phyloP scores from a whole-genome alignment of 2,113 vertebrate genomes.

The Takifugu bimaculatus region DNA sequence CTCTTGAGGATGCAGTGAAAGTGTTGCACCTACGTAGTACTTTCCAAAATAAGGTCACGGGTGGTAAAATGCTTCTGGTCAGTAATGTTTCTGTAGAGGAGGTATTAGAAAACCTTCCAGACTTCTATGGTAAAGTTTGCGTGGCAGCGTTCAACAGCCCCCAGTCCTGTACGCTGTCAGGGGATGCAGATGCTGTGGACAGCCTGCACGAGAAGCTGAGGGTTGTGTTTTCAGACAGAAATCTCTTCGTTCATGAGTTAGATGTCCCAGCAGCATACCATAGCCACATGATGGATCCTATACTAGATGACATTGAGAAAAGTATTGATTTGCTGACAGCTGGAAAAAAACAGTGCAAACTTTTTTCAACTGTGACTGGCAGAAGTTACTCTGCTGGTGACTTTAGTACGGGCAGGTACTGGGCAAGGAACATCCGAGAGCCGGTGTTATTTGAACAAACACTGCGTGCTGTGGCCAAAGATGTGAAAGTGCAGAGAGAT shows the following conservation, averaged over 20 bases:
- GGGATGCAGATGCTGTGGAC: conserved; percentile 69
- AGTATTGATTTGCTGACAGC: conserved; percentile 58
- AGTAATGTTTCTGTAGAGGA: conserved; percentile 75
- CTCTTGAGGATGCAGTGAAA: conserved; percentile 82
- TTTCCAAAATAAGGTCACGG: conserved; percentile 74
- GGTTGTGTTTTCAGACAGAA: conserved; percentile 56
- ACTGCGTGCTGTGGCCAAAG: conserved; percentile 56
- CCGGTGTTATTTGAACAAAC: conserved; percentile 80
- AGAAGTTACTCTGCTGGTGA: conserved; percentile 60
- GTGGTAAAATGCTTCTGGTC: conserved; percentile 82
- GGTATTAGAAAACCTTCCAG: conserved; percentile 58
- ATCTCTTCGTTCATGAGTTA: conserved; percentile 76
- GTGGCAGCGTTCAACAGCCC: conserved; percentile 85
- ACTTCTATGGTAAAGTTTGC: conserved; percentile 69
- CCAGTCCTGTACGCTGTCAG: conserved; percentile 81
- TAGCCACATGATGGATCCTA: conserved; percentile 81
- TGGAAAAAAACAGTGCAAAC: conserved; percentile 60
- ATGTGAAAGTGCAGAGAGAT: conserved; percentile 45
- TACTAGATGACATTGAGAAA: conserved; percentile 69
- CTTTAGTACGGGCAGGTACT: conserved; percentile 77
- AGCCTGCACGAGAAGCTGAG: conserved; percentile 64
- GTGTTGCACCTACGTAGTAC: conserved; percentile 78
- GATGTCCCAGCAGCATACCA: conserved; percentile 81
- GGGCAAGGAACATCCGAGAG: conserved; percentile 80
- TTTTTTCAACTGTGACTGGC: conserved; percentile 83